Percentiles rank a stretch among this genome's conserved stretches.
Evolutionary conservation across 2,888 invertebrate species (phyloP).

Genomic region (Keiferia lycopersicella): DNA sequence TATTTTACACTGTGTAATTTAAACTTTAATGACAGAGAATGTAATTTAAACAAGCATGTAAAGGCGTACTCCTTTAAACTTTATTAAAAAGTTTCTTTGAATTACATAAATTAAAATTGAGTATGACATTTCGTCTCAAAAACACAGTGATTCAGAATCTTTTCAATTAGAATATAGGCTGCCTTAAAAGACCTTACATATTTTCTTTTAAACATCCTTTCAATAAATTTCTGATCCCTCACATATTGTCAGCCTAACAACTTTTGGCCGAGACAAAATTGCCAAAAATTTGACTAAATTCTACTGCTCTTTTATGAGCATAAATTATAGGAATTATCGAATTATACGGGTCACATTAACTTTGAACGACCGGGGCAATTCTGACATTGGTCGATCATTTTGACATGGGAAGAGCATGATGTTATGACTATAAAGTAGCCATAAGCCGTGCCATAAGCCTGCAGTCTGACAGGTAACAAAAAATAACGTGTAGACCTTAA

Average conservation of each 20-base stretch:
- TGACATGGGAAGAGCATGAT: slow-evolving; percentile 15
- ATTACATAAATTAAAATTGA: no score
- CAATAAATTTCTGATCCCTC: not conserved
- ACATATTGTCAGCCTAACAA: slow-evolving; percentile 34
- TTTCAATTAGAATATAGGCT: no score
- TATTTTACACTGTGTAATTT: no score
- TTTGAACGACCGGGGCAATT: slow-evolving; percentile 43
- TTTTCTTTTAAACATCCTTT: not conserved
- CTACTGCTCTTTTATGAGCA: slow-evolving; percentile 42
- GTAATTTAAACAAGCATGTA: no score
- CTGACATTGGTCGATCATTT: slow-evolving; percentile 15
- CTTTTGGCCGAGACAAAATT: slow-evolving; percentile 18
- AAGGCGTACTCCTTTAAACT: no score
- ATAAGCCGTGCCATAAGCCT: not conserved
- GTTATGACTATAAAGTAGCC: slow-evolving; percentile 25
- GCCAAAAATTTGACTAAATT: slow-evolving; percentile 27
- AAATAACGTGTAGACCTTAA: slow-evolving; percentile 18
- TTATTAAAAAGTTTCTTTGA: no score
- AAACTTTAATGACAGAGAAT: no score
- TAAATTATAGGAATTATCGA: slow-evolving; percentile 62
- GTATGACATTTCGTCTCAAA: no score
- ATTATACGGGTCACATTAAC: slow-evolving; percentile 50
- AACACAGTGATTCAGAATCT: no score
- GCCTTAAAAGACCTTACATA: no score
- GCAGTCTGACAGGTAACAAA: not conserved